A percentile compares a stretch with the other conserved stretches of the same genome.
phyloP scores from a whole-genome alignment of 2,113 vertebrate genomes.

The Ursus arctos region DNA sequence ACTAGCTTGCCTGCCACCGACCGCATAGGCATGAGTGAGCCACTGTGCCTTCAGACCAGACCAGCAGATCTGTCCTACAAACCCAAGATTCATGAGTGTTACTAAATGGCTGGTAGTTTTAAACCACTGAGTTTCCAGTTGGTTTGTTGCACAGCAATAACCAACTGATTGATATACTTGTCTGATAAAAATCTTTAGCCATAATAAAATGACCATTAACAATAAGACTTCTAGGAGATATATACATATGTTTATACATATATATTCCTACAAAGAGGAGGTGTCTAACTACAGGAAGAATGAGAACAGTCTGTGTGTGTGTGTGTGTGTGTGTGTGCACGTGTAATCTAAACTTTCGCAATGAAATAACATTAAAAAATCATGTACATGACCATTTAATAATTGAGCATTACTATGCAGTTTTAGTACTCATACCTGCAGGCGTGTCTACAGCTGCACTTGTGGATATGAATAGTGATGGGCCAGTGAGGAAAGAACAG shows the following conservation, averaged over 20 bases:
- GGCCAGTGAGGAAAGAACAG: neutral
- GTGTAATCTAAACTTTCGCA: neutral
- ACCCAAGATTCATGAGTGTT: neutral
- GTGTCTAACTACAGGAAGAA: neutral
- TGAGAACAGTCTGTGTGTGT: neutral
- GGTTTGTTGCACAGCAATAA: neutral
- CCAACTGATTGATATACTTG: neutral
- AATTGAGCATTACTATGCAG: neutral
- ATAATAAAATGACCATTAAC: neutral
- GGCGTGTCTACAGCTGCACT: too few species aligned
- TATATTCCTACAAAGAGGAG: neutral
- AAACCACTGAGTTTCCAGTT: neutral
- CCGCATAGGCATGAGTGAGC: neutral
- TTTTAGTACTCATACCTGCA: neutral
- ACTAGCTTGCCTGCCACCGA: neutral
- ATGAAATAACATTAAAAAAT: neutral
- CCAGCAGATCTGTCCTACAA: neutral
- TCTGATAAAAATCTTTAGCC: neutral
- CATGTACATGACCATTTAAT: neutral
- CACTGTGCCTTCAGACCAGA: neutral
- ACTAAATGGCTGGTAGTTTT: neutral
- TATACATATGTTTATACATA: too few species aligned
- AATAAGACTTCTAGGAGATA: neutral
- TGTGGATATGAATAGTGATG: neutral
- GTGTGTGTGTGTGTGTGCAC: neutral